Base-by-base conservation (phyloP, 2,888 invertebrate species). In the Lottia scabra region DNA sequence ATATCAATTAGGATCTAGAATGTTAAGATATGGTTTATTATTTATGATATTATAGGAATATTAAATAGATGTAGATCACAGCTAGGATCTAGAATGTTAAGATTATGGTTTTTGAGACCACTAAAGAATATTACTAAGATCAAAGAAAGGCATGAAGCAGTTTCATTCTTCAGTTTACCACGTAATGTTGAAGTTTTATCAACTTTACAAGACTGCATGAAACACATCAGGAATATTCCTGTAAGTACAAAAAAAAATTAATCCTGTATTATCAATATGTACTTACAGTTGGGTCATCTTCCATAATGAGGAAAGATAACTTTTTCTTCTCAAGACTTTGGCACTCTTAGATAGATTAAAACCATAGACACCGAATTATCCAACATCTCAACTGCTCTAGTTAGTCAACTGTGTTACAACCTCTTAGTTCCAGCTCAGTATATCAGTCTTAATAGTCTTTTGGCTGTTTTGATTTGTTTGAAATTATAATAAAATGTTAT, bases 21-120 rank as follows among this genome's bases (percentile, higher is more conserved):
- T 91, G 79, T 90, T 95, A 87, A 94, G 95, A n/a, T 3, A 23
- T 48, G 44, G 63, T 68, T 71, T 68, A 64, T 66, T 74, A 65
- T 72, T 12, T 68, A 23, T 30, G 64, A 69, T 46, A 68, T 78
- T 77, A 16, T 78, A 89, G 89, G 88, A 45, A 87, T 95, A 64
- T 92, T 94, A 83, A 93, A 93, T 89, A 91, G 93, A 79, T 95
- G 95, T 84, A 92, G 92, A 78, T 95, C 95, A 0, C 92, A 92
- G 78, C 90, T 93, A 15, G 95, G 95, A 0, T 91, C 92, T 71
- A 91, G 90, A 67, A 89, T 91, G 79, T 90, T 95, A 87, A 94
- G 95, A 85, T 91, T 92, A 44, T 91, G 94, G 82, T 91, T 96
- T 76, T 91, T 93, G 75, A 93, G 93, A 80, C 96, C 96, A 0